Conservation (phyloP, 2,888 invertebrate genomes). For the Unio pictorum region DNA sequence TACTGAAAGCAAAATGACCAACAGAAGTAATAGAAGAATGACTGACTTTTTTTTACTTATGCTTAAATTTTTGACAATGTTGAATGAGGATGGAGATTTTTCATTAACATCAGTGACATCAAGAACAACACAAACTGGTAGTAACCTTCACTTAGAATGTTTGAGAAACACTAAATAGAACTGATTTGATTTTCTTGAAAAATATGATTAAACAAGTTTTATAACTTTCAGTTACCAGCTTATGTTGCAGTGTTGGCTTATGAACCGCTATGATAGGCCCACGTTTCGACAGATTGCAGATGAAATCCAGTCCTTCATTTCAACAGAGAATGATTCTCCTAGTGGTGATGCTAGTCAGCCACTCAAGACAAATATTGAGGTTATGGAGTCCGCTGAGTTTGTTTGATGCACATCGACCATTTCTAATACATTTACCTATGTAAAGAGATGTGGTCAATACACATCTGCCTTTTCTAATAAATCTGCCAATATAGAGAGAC, state of each 20-base stretch:
- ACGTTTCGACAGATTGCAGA: constrained; percentile 58
- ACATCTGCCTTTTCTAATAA: no score
- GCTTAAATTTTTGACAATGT: no score
- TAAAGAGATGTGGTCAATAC: no score
- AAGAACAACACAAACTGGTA: no score
- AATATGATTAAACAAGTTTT: not conserved
- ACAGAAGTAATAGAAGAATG: no score
- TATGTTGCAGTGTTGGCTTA: constrained; percentile 64
- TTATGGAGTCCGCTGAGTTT: constrained; percentile 47
- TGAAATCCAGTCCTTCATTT: constrained; percentile 45
- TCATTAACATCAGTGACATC: no score
- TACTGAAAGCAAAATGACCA: no score
- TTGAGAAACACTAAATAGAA: no score
- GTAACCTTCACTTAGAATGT: no score
- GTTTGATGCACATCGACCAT: constrained; percentile 5
- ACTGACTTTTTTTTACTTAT: no score
- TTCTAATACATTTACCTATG: not conserved
- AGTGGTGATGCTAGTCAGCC: constrained; percentile 43
- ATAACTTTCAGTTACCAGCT: constrained; percentile 51
- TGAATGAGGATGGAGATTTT: no score
- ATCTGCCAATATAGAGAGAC: no score
- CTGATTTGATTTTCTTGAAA: not conserved
- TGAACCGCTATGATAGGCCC: constrained; percentile 56
- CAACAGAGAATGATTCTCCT: constrained; percentile 31
- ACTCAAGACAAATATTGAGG: constrained; percentile 47